A percentile compares a stretch with the other conserved stretches of the same genome.
Evolutionary conservation across 2,888 invertebrate species (phyloP).

Genomic region (Hirtodrosophila alboralis): DNA sequence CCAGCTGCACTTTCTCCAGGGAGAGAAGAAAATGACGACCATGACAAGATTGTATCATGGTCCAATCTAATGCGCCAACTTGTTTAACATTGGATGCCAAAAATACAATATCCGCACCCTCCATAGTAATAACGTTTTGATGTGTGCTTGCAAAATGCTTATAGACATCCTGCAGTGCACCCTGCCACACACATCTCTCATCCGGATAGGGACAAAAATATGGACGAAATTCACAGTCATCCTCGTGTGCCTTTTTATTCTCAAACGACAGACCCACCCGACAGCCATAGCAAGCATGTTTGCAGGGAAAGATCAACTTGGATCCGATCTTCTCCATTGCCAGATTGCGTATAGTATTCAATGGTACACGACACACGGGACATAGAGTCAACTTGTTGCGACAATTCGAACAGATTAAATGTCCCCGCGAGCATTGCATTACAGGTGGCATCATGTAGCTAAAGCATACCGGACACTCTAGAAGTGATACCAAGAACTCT

Average conservation of each 20-base stretch:
- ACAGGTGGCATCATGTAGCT: constrained; percentile 99
- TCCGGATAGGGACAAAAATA: constrained; percentile 99
- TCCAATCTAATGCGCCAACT: constrained; percentile 99
- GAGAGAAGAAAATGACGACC: constrained; percentile 99
- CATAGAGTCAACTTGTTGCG: constrained; percentile 98
- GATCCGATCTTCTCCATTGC: constrained; percentile 99
- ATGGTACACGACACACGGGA: constrained; percentile 98
- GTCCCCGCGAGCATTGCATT: constrained; percentile 98
- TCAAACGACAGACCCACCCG: constrained; percentile 94
- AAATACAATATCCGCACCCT: constrained; percentile 99
- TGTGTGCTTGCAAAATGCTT: constrained; percentile 97
- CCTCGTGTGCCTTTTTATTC: constrained; percentile 99
- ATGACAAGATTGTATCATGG: constrained; percentile 99
- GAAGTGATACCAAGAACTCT: constrained; percentile 86
- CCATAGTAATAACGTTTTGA: constrained; percentile 98
- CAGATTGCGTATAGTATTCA: constrained; percentile 98
- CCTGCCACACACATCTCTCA: constrained; percentile 99
- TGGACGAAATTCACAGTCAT: constrained; percentile 98
- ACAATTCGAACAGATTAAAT: constrained; percentile 98
- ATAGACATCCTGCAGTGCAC: constrained; percentile 99
- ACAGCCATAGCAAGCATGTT: constrained; percentile 98
- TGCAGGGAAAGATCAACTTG: constrained; percentile 99
- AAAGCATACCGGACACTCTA: constrained; percentile 99
- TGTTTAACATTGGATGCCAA: constrained; percentile 99
- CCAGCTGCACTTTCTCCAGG: constrained; percentile 98